Percentiles rank a stretch among this genome's conserved stretches.
These are phyloP conservation scores for Prunella fulvescens DNA, from an alignment of 2,113 vertebrate genomes.

Conservation along the genomic window DNA sequence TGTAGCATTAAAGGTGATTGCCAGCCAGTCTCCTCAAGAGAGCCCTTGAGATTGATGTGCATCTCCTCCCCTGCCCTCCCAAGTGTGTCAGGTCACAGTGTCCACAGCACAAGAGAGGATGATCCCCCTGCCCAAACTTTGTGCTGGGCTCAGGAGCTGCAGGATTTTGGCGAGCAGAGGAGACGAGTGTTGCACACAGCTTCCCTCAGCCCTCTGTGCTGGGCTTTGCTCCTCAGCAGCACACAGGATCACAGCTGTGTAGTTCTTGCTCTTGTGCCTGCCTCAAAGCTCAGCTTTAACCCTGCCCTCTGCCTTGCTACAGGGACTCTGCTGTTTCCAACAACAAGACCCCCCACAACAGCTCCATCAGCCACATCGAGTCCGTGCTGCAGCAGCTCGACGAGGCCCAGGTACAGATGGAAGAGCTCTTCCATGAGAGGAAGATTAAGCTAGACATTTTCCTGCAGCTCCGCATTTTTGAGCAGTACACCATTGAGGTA, in stretches of 20 bases:
- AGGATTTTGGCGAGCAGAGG: background rate
- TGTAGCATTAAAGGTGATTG: background rate
- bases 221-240: background rate
- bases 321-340: conserved; percentile 94
- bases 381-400: conserved; percentile 96
- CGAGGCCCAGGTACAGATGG: conserved; percentile 97
- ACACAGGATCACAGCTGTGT: background rate
- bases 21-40: background rate
- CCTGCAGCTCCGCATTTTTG: conserved; percentile 94
- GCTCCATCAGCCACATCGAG: conserved; percentile 96
- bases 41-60: background rate
- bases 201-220: background rate
- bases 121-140: background rate
- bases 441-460: conserved; percentile 98
- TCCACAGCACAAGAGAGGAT: background rate
- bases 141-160: background rate
- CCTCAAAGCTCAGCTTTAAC: background rate
- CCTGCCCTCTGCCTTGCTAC: conserved; percentile 25
- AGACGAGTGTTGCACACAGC: background rate
- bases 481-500: conserved; percentile 98
- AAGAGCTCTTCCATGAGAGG: conserved; percentile 95
- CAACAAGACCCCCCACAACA: conserved; percentile 94
- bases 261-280: background rate
- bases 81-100: background rate
- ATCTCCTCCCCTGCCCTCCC: background rate